Base-by-base conservation (phyloP, 2,113 vertebrate genomes). In the Oryzias curvinotus region DNA sequence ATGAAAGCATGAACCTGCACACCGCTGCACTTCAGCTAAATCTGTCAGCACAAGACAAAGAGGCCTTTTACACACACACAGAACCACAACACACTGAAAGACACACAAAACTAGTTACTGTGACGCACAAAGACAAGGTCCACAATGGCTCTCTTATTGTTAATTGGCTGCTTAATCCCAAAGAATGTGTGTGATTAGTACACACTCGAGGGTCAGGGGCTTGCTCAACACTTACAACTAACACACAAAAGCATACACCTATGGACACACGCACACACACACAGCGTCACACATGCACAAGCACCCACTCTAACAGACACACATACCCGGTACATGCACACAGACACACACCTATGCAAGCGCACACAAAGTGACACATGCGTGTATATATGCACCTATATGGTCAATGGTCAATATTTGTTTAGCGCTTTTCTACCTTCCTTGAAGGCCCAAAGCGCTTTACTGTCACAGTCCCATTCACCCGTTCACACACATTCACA, bases 141-240 rank as follows among this genome's bases (percentile, higher is more conserved):
- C 16, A 91, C 89, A 90, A 92, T 91, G 85, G 89, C 48, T 88
- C 90, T 85, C 87, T 91, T 85, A 91, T 90, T 79, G 88, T 90
- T 92, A 92, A 93, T 92, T 93, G 91, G 90, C 75, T 16, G 76
- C 87, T 81, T 92, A 93, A 92, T 93, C 91, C 91, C 23, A 52
- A 88, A 87, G 92, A 93, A 93, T 93, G 90, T 69, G 65, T 80
- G 87, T 91, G 87, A 92, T 92, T 91, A 90, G 88, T 66, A 57
- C 72, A 73, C 66, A 47, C 81, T 43, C 68, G 80, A 77, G 78
- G 84, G 78, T 84, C 85, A 80, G 77, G 78, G 79, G 87, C 89
- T 93, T 91, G 82, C 88, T 86, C 86, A 93, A 91, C 81, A 71
- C 83, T 78, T 79, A 91, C 91, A 91, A 92, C 84, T 78, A 79